A percentile compares a stretch with the other conserved stretches of the same genome.
phyloP scores from a whole-genome alignment of 2,888 invertebrate genomes.

The Meliscaeva auricollis region DNA sequence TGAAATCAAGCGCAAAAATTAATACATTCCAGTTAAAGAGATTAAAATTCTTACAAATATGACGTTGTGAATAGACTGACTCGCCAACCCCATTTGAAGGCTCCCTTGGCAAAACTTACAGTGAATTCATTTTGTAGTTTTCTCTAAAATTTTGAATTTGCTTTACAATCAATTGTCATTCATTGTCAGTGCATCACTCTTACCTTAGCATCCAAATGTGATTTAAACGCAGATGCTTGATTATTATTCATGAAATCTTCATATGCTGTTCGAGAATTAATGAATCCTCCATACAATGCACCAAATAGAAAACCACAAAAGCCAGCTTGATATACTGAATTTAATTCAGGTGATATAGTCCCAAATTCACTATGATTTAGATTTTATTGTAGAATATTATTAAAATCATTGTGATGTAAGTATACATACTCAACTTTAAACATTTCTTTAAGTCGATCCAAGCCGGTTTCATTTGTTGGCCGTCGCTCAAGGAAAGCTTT shows the following conservation, averaged over 20 bases:
- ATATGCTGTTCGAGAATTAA: constrained; percentile 86
- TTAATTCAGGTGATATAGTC: constrained; percentile 86
- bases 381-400: background rate
- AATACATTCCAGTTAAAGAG: too few relatives aligned
- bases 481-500: constrained; percentile 78
- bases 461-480: constrained; percentile 80
- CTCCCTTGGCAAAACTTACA: constrained; percentile 89
- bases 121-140: constrained; percentile 89
- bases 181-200: too few relatives aligned
- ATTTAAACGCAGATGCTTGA: constrained; percentile 89
- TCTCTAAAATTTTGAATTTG: constrained; percentile 84
- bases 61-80: constrained; percentile 88
- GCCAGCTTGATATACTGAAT: constrained; percentile 86
- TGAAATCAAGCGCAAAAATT: constrained; percentile 82
- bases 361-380: constrained; percentile 87
- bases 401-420: background rate
- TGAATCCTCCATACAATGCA: constrained; percentile 87
- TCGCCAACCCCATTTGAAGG: constrained; percentile 88
- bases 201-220: constrained; percentile 89
- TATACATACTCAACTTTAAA: constrained; percentile 81
- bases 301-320: constrained; percentile 87
- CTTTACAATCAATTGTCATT: background rate
- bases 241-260: constrained; percentile 89
- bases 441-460: constrained; percentile 82
- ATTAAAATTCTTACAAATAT: constrained; percentile 86